Evolutionary conservation across 2,113 vertebrate genomes (phyloP), one percentile per base, ranked within the genome.

Genomic region (Bagarius yarrelli): DNA sequence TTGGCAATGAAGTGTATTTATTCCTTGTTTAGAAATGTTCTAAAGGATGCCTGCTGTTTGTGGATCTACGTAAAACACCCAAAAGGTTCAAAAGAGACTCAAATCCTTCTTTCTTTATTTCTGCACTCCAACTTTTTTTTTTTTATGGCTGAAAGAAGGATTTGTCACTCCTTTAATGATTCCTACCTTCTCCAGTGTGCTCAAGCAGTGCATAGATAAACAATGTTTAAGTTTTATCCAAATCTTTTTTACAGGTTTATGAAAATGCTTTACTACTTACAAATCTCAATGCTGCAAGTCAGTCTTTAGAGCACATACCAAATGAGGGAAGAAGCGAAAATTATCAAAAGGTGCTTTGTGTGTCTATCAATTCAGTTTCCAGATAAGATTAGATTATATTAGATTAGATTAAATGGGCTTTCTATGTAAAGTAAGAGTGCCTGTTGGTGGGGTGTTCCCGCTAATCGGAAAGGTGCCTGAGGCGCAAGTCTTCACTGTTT

Each of bases 281-380:
- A 21, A 32, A 72, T 82, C 60, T 82, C 67, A 81, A 79, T 81
- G 84, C 85, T 87, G 85, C 81, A 81, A 61, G 14, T 14, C 30
- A 81, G 57, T 67, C 30, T 76, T 72, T 76, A 25, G n/a, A 66
- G 30, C 53, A 59, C 47, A 52, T 78, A 85, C 86, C 86, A 87
- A 85, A 87, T 27, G 16, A 50, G 67, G 18, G 11, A 83, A 47
- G 4, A 59, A 40, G 13, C 15, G 52, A 76, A n/a, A 59, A 23
- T 23, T 30, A 44, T 9, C 8, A n/a, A 19, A 13, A 55, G 78
- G 71, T 23, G 14, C 69, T 30, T 16, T 15, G 27, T 19, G 56
- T 21, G 27, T 71, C 44, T 23, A 32, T 73, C 70, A 67, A 11
- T 40, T 67, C 19, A 67, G 25, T 74, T 73, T 76, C 25, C 52